A percentile compares a stretch with the other conserved stretches of the same genome.
phyloP scores from a whole-genome alignment of 2,113 vertebrate genomes.

The Typhlomys cinereus region DNA sequence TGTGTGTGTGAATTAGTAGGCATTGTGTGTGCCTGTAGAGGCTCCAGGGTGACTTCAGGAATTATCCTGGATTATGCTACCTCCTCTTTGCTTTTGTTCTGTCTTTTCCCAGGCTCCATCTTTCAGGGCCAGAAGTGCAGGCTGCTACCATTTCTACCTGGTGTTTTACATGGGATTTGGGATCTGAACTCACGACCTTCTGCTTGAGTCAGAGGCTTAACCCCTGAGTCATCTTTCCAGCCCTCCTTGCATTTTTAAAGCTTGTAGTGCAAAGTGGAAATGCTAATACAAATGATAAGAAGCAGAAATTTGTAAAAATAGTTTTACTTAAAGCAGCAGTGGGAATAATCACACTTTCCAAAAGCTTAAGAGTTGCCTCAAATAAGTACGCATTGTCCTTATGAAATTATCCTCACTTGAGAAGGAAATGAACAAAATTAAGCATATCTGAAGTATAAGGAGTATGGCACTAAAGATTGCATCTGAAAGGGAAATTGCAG shows the following conservation, averaged over 20 bases:
- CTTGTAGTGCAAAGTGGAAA: conserved; percentile 22
- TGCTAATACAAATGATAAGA: not conserved
- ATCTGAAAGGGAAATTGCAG: not conserved
- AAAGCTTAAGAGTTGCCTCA: not conserved
- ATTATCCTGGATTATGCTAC: no score
- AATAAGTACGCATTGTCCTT: not conserved
- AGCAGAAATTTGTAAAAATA: not conserved
- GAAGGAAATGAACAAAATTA: not conserved
- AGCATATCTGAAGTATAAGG: not conserved
- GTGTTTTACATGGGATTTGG: no score
- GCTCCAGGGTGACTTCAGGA: no score
- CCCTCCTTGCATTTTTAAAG: no score
- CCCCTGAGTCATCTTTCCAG: no score
- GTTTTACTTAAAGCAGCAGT: not conserved
- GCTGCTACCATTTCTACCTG: no score
- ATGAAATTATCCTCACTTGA: not conserved
- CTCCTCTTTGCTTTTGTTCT: no score
- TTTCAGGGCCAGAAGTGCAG: no score
- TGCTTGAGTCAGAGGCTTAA: no score
- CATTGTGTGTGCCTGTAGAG: no score
- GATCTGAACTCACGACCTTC: no score
- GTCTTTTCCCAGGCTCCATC: no score
- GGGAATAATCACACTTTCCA: not conserved
- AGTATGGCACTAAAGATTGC: not conserved
- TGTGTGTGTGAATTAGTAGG: not conserved